These are phyloP conservation scores for Ichneumon xanthorius DNA, from an alignment of 2,888 invertebrate genomes.

Conservation along the genomic window DNA sequence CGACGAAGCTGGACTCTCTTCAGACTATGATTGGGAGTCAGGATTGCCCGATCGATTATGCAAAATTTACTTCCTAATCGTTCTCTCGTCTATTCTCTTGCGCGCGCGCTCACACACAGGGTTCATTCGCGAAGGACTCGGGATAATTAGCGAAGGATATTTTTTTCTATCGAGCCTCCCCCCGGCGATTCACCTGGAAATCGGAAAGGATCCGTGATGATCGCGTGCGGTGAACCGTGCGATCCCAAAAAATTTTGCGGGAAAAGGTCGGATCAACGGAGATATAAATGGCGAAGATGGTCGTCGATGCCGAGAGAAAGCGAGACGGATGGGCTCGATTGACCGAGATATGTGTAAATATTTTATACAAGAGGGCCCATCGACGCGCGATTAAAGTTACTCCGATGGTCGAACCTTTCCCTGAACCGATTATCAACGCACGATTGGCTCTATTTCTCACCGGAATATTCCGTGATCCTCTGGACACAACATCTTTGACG, in stretches of 20 bases:
- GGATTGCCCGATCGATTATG: conserved; percentile 70
- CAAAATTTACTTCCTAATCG: conserved; percentile 65
- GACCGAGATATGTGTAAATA: conserved; percentile 57
- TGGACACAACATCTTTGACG: conserved; percentile 51
- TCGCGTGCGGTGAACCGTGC: conserved; percentile 52
- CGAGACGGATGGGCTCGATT: conserved; percentile 37
- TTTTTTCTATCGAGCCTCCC: conserved; percentile 38
- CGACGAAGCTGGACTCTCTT: conserved; percentile 49
- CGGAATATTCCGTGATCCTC: conserved; percentile 63
- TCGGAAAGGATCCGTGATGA: conserved; percentile 46
- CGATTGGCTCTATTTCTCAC: conserved; percentile 55
- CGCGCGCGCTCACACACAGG: conserved; percentile 13
- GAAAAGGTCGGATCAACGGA: conserved; percentile 39
- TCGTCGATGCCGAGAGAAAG: conserved; percentile 31
- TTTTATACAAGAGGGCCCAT: conserved; percentile 50
- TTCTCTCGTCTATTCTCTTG: conserved; percentile 37
- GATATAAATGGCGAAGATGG: conserved; percentile 23
- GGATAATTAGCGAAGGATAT: conserved; percentile 17
- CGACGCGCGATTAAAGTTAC: conserved; percentile 54
- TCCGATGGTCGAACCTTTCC: conserved; percentile 68
- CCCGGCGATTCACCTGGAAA: conserved; percentile 58
- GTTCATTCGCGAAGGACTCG: conserved; percentile 51
- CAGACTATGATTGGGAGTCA: conserved; percentile 49
- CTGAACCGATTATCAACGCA: conserved; percentile 72
- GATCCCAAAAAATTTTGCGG: conserved; percentile 1